These are phyloP conservation scores for Petrophora chlorosata DNA, from an alignment of 2,888 invertebrate species.

Conservation along the genomic window DNA sequence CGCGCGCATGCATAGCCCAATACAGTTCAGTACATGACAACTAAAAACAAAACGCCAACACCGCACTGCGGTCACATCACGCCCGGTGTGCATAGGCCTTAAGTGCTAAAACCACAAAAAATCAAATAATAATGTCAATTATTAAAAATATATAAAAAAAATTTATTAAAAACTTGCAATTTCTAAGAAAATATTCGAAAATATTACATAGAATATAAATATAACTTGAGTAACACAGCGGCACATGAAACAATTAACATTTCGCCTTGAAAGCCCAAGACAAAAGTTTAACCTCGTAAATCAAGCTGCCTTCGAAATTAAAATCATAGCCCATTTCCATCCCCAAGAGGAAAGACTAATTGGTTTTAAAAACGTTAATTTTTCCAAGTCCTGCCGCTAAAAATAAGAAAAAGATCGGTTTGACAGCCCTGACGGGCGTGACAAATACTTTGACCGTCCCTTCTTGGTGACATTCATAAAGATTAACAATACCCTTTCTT, in stretches of 20 bases:
- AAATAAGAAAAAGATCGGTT: constrained; percentile 12
- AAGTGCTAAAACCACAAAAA: too few species aligned
- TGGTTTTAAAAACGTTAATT: constrained; percentile 16
- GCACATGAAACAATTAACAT: constrained; percentile 6
- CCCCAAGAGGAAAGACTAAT: background rate
- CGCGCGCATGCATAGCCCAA: too few species aligned
- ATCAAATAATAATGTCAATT: too few species aligned
- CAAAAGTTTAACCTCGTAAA: constrained; percentile 15
- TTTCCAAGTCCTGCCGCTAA: constrained; percentile 8
- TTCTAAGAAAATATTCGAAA: too few species aligned
- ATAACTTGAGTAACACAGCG: background rate
- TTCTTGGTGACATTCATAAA: constrained; percentile 34
- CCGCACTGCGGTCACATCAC: too few species aligned
- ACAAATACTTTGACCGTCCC: constrained; percentile 26
- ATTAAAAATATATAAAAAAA: too few species aligned
- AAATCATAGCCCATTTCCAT: constrained; percentile 4
- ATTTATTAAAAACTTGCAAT: too few species aligned
- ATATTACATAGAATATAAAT: too few species aligned
- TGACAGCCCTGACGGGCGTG: constrained; percentile 14
- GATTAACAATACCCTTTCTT: constrained; percentile 39
- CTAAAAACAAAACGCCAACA: too few species aligned
- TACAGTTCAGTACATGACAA: too few species aligned
- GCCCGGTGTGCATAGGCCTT: too few species aligned
- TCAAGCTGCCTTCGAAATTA: constrained; percentile 12
- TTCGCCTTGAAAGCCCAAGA: constrained; percentile 5